phyloP scores from a whole-genome alignment of 2,888 invertebrate genomes.

The Acheta domesticus region DNA sequence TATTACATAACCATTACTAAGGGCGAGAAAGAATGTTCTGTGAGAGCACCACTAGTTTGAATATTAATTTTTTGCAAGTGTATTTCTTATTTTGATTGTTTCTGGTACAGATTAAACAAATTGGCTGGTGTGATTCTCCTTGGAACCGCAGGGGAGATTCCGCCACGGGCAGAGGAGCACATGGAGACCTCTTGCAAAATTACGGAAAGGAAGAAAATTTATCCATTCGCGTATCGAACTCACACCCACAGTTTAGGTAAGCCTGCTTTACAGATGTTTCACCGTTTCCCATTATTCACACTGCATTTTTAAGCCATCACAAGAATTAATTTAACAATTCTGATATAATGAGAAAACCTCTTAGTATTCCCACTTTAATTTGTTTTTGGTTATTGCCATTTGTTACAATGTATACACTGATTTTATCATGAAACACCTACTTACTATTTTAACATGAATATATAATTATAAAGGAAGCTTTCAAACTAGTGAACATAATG shows the following conservation, averaged over 20 bases:
- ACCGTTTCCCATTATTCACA: too few relatives aligned
- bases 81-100: background rate
- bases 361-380: too few relatives aligned
- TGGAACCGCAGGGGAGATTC: constrained; percentile 80
- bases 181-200: constrained; percentile 91
- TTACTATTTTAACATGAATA: background rate
- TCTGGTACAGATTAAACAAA: constrained; percentile 65
- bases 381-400: too few relatives aligned
- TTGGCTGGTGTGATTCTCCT: constrained; percentile 88
- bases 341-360: too few relatives aligned
- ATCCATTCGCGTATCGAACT: constrained; percentile 93
- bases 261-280: constrained; percentile 33
- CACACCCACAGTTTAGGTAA: constrained; percentile 87
- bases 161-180: constrained; percentile 65
- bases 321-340: too few relatives aligned
- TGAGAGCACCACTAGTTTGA: too few relatives aligned
- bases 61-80: too few relatives aligned
- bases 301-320: too few relatives aligned
- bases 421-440: too few relatives aligned
- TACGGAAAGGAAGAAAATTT: constrained; percentile 73
- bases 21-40: too few relatives aligned
- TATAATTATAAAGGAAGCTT: background rate
- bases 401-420: too few relatives aligned
- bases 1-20: too few relatives aligned
- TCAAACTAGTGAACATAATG: background rate